Evolutionary conservation across 1,140 invertebrate species (phyloP).

Genomic region (Hesperophylax magnus): DNA sequence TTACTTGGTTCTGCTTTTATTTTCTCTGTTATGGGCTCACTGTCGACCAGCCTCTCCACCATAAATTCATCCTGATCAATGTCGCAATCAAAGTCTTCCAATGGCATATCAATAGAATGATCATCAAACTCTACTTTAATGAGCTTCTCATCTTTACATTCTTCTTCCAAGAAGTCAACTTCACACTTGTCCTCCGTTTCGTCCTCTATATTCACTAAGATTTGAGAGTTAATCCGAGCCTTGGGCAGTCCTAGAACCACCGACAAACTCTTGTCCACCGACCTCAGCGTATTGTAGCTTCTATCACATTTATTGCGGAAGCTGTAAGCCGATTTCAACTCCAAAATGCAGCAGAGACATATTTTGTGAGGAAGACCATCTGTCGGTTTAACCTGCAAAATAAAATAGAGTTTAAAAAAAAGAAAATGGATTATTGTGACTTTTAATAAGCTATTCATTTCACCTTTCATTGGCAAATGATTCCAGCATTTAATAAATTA

Average conservation of each 20-base stretch:
- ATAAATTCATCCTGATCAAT: background rate
- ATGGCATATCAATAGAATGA: background rate
- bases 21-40: background rate
- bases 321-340: constrained; percentile 18
- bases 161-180: background rate
- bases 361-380: constrained; percentile 38
- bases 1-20: constrained; percentile 11
- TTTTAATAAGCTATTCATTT: too few relatives aligned
- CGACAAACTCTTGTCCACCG: background rate
- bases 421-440: background rate
- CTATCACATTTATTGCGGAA: constrained; percentile 37
- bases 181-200: background rate
- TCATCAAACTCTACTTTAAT: constrained; percentile 40
- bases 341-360: constrained; percentile 8
- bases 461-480: too few relatives aligned
- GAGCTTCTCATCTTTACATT: constrained; percentile 16
- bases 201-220: background rate
- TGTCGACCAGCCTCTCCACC: background rate
- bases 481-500: too few relatives aligned
- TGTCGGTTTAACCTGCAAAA: constrained; percentile 1
- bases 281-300: constrained; percentile 14
- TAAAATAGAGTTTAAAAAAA: background rate
- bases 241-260: background rate
- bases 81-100: constrained; percentile 14
- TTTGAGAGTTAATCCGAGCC: background rate